Conservation (phyloP, 1,140 invertebrate species). For the Atopsyche davidsoni region DNA sequence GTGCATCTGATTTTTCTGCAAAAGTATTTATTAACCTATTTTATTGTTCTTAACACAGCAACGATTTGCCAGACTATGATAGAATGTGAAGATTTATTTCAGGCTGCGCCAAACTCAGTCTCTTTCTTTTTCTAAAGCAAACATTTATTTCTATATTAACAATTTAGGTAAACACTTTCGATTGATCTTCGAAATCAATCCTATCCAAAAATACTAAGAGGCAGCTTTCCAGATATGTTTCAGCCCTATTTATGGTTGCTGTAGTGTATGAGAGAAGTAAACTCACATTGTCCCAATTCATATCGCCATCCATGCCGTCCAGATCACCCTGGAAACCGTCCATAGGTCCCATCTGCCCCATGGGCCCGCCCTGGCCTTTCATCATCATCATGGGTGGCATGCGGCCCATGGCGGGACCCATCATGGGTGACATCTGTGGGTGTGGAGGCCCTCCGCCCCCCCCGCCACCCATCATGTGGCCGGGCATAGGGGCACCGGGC, state of each 20-base stretch:
- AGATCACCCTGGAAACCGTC: slow-evolving; percentile 50
- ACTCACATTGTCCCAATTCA: slow-evolving; percentile 50
- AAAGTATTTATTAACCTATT: no score
- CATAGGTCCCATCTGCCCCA: slow-evolving; percentile 47
- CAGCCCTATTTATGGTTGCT: no score
- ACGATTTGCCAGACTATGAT: no score
- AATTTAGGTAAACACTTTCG: no score
- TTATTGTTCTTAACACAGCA: no score
- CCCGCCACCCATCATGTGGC: slow-evolving; percentile 24
- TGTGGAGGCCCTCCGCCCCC: slow-evolving; percentile 27
- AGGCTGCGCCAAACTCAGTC: no score
- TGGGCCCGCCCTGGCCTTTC: slow-evolving; percentile 44
- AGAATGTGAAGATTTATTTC: no score
- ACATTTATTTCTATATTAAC: no score
- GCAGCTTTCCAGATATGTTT: no score
- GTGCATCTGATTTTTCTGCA: slow-evolving; percentile 25
- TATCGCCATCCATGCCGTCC: slow-evolving; percentile 50
- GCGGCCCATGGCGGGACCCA: slow-evolving; percentile 42
- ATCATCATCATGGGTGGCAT: slow-evolving; percentile 46
- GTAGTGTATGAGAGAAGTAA: slow-evolving; percentile 16
- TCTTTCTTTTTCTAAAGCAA: no score
- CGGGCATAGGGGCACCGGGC: slow-evolving; percentile 16
- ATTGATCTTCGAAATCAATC: no score
- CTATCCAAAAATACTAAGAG: no score
- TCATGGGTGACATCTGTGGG: slow-evolving; percentile 38